Conservation (phyloP, 1,140 invertebrate species). For the Drosophila kohkoa region DNA sequence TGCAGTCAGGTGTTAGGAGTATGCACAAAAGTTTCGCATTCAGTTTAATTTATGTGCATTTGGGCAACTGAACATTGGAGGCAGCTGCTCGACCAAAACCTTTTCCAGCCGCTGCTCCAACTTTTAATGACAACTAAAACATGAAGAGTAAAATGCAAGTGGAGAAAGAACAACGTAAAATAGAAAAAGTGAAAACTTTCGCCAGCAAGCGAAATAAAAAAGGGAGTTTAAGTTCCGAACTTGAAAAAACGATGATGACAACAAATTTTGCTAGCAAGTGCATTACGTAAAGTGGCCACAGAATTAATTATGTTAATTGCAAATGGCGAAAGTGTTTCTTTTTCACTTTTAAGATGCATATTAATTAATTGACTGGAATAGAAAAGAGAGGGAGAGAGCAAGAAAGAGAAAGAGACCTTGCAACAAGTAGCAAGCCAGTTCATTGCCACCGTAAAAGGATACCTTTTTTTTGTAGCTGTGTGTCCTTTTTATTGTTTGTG, state of each 20-base stretch:
- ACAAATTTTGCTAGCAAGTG: constrained; percentile 13
- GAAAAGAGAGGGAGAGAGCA: background rate
- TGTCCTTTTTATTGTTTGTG: constrained; percentile 21
- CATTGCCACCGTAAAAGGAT: constrained; percentile 19
- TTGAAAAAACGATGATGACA: background rate
- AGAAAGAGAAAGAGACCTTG: background rate
- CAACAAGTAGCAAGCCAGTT: constrained; percentile 28
- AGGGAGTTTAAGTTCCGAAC: background rate
- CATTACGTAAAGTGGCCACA: constrained; percentile 27
- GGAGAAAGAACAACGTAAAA: background rate
- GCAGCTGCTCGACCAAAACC: constrained; percentile 29
- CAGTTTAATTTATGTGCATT: constrained; percentile 47
- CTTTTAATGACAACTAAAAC: constrained; percentile 50
- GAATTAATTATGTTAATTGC: constrained; percentile 62
- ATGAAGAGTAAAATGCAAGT: background rate
- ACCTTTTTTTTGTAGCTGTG: background rate
- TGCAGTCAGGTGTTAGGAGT: background rate
- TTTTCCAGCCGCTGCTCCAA: constrained; percentile 20
- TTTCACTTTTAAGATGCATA: constrained; percentile 48
- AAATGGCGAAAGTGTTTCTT: constrained; percentile 10
- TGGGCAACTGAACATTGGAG: constrained; percentile 10
- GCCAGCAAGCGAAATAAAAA: constrained; percentile 21
- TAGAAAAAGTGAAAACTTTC: constrained; percentile 22
- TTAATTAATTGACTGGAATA: constrained; percentile 54
- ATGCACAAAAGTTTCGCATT: constrained; percentile 25